phyloP scores from a whole-genome alignment of 2,113 vertebrate genomes.

The Zonotrichia leucophrys region DNA sequence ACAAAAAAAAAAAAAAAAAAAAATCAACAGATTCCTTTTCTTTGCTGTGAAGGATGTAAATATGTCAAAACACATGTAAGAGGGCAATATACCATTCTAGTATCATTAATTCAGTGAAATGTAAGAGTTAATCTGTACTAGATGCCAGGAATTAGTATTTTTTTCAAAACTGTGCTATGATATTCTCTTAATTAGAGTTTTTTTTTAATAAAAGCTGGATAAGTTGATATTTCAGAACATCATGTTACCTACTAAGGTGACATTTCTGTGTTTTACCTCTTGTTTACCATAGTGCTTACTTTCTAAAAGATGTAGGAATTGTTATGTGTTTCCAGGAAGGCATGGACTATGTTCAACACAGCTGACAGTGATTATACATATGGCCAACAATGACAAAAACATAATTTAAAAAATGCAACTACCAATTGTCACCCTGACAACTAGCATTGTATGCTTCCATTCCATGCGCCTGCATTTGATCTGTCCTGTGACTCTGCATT shows the following conservation, averaged over 20 bases:
- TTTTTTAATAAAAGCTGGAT: background rate
- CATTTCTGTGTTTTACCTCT: background rate
- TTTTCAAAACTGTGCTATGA: background rate
- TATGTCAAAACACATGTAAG: background rate
- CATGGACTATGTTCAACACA: background rate
- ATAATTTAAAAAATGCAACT: background rate
- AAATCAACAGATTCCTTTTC: background rate
- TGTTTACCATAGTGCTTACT: background rate
- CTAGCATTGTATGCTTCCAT: background rate
- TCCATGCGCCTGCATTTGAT: background rate
- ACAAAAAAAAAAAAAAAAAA: background rate
- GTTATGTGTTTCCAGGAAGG: background rate
- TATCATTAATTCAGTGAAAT: background rate
- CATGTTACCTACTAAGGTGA: background rate
- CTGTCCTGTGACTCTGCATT: background rate
- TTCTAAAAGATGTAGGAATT: background rate
- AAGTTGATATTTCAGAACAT: background rate
- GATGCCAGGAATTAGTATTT: background rate
- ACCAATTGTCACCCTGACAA: rapidly evolving
- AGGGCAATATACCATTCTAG: background rate
- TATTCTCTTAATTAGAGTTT: background rate
- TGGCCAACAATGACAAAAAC: background rate
- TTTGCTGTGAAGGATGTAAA: background rate
- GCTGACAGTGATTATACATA: background rate
- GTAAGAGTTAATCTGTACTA: background rate